phyloP scores from a whole-genome alignment of 2,888 invertebrate species.

The Papilio demoleus region DNA sequence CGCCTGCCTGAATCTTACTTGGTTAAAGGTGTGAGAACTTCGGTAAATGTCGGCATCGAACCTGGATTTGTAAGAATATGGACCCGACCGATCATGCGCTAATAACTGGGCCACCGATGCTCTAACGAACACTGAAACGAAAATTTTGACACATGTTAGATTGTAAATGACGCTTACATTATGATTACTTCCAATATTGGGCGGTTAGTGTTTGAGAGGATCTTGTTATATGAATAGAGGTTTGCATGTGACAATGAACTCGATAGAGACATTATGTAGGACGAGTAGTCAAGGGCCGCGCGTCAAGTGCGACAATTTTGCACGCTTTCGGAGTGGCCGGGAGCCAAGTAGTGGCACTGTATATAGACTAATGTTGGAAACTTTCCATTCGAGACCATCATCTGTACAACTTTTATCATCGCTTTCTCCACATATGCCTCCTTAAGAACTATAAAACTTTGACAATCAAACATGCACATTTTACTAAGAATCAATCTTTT shows the following conservation, averaged over 20 bases:
- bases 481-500: too few relatives aligned
- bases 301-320: constrained; percentile 36
- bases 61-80: too few relatives aligned
- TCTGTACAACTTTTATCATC: constrained; percentile 10
- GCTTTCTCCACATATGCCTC: neutral
- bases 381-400: constrained; percentile 23
- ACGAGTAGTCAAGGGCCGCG: constrained; percentile 30
- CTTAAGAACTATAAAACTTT: neutral
- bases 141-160: too few relatives aligned
- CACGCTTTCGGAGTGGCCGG: constrained; percentile 32
- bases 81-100: too few relatives aligned
- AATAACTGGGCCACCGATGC: too few relatives aligned
- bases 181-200: too few relatives aligned
- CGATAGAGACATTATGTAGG: constrained; percentile 31
- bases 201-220: constrained; percentile 1
- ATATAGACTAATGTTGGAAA: constrained; percentile 28
- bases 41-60: too few relatives aligned
- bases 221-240: neutral
- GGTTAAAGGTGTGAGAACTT: too few relatives aligned
- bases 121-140: too few relatives aligned
- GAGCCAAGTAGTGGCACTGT: constrained; percentile 26
- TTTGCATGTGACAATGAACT: neutral
- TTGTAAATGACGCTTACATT: too few relatives aligned
- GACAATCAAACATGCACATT: neutral
- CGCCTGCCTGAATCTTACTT: too few relatives aligned